Evolutionary conservation across 2,888 invertebrate genomes (phyloP).

Genomic region (Trichogramma dendrolimi): DNA sequence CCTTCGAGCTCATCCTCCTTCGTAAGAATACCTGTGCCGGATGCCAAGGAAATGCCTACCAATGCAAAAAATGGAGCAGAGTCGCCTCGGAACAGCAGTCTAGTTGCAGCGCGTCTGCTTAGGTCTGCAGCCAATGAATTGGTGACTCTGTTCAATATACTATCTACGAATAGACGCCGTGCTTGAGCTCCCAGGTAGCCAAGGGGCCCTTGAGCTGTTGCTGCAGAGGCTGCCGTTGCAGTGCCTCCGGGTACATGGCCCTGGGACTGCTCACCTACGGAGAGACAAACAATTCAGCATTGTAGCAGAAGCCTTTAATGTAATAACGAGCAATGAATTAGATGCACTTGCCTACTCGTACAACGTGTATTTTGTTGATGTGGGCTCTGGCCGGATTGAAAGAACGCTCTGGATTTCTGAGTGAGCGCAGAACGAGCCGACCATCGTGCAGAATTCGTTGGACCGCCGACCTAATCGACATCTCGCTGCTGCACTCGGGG

Average conservation of each 20-base stretch:
- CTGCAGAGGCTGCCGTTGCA: constrained; percentile 37
- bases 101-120: constrained; percentile 61
- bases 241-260: constrained; percentile 42
- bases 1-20: constrained; percentile 75
- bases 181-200: constrained; percentile 58
- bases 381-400: constrained; percentile 36
- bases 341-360: constrained; percentile 43
- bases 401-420: constrained; percentile 36
- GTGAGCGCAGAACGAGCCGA: constrained; percentile 43
- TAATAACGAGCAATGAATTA: not conserved
- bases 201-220: constrained; percentile 39
- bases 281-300: constrained; percentile 3
- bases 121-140: constrained; percentile 63
- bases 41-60: constrained; percentile 69
- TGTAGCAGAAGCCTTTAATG: not conserved
- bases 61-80: constrained; percentile 71
- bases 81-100: constrained; percentile 63
- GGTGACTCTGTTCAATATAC: constrained; percentile 66
- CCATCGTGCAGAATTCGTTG: constrained; percentile 47
- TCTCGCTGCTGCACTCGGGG: constrained; percentile 38
- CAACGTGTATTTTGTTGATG: constrained; percentile 49
- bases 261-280: constrained; percentile 44
- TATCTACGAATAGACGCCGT: constrained; percentile 65
- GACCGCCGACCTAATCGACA: constrained; percentile 46
- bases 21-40: constrained; percentile 69